Conservation (phyloP, 2,113 vertebrate species). For the Gallinago jamesoni region DNA sequence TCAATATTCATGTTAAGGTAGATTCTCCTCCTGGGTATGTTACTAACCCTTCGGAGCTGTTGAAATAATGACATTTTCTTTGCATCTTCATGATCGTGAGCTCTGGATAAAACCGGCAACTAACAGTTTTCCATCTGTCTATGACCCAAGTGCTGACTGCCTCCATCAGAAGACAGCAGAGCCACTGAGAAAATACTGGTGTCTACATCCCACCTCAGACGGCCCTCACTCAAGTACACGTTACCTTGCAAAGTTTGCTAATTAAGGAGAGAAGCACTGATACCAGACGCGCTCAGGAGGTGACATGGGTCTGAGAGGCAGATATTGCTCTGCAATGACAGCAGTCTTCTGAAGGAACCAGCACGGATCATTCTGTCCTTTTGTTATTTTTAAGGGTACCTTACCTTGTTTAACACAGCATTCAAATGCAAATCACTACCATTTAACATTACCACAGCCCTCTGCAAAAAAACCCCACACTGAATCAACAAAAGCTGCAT, state of each 20-base stretch:
- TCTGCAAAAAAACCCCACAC: not conserved
- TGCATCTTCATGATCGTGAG: not conserved
- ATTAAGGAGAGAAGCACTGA: not conserved
- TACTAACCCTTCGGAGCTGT: not conserved
- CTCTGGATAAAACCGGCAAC: not conserved
- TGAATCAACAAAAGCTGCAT: not conserved
- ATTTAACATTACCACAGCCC: conserved; percentile 4
- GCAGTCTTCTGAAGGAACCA: not conserved
- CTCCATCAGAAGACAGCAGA: not conserved
- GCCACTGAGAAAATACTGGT: not conserved
- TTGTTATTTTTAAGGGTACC: conserved; percentile 25
- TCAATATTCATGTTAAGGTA: not conserved
- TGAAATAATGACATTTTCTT: not conserved
- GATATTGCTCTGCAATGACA: not conserved
- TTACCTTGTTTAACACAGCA: conserved; percentile 43
- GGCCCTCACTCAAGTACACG: not conserved
- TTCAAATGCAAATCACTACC: conserved; percentile 41
- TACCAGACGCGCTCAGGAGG: not conserved
- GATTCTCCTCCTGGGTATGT: not conserved
- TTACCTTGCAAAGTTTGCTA: not conserved
- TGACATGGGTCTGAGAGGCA: not conserved
- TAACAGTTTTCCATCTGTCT: not conserved
- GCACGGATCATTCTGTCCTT: not conserved
- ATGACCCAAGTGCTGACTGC: not conserved
- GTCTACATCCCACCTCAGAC: not conserved